Conservation (phyloP, 2,113 vertebrate species). For the Notechis scutatus region DNA sequence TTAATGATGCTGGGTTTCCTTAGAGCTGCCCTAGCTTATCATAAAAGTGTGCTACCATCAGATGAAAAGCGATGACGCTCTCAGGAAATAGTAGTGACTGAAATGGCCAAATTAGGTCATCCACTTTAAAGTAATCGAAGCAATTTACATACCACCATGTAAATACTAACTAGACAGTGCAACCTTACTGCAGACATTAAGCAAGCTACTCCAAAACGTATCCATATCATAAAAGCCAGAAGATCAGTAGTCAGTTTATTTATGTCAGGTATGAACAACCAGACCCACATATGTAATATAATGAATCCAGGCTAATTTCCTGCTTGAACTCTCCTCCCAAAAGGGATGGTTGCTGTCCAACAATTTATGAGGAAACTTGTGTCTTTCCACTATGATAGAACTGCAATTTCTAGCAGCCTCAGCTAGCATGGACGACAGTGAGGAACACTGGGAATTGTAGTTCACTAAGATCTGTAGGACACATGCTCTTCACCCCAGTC, state of each 20-base stretch:
- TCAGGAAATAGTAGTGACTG: not conserved
- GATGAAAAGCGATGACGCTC: not conserved
- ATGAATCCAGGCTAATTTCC: not conserved
- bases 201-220: constrained; percentile 30
- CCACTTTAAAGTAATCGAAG: not conserved
- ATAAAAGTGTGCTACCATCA: not conserved
- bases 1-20: not conserved
- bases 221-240: constrained; percentile 12
- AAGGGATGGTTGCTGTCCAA: not conserved
- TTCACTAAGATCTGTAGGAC: not conserved
- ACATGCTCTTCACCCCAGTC: not conserved
- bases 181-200: constrained; percentile 16
- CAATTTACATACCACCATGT: not conserved
- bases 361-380: constrained; percentile 1
- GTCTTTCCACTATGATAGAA: not conserved
- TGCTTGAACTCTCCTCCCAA: not conserved
- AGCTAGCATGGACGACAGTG: not conserved
- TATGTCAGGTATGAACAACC: not conserved
- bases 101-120: not conserved
- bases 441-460: not conserved
- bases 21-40: not conserved
- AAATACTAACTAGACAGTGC: not conserved
- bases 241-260: constrained; percentile 8
- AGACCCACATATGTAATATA: not conserved
- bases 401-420: not conserved